Conservation (phyloP, 1,140 invertebrate genomes). For the Macrostomum lignano region DNA sequence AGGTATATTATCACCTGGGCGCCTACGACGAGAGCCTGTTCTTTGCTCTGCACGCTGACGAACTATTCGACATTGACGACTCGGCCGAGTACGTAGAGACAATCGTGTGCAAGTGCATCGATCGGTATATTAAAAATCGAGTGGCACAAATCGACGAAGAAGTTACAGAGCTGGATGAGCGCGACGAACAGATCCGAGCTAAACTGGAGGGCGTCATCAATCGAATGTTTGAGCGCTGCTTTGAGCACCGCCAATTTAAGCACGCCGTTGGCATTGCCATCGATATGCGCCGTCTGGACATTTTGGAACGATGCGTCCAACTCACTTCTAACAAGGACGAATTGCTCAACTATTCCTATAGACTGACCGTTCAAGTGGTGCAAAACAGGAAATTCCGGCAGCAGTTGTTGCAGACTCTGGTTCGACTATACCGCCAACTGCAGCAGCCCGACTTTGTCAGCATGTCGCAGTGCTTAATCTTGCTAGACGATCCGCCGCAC, state of each 20-base stretch:
- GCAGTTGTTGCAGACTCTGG: slow-evolving; percentile 54
- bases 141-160: too few relatives aligned
- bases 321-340: slow-evolving; percentile 15
- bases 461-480: slow-evolving; percentile 68
- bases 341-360: slow-evolving; percentile 74
- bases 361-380: slow-evolving; percentile 74
- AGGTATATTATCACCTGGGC: slow-evolving; percentile 76
- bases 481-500: slow-evolving; percentile 61
- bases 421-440: slow-evolving; percentile 54
- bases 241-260: slow-evolving; percentile 67
- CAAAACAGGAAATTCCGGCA: slow-evolving; percentile 70
- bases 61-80: slow-evolving; percentile 69
- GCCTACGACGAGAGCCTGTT: slow-evolving; percentile 77
- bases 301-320: slow-evolving; percentile 55
- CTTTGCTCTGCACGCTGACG: slow-evolving; percentile 65
- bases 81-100: slow-evolving; percentile 82
- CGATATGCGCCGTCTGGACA: slow-evolving; percentile 78
- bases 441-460: slow-evolving; percentile 70
- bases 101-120: slow-evolving; percentile 39
- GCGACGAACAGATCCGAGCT: not conserved
- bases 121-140: slow-evolving; percentile 10
- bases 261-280: slow-evolving; percentile 56
- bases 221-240: slow-evolving; percentile 74
- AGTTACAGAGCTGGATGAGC: not conserved
- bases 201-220: slow-evolving; percentile 70